Evolutionary conservation across 2,797 vertebrate species (phyloP), one percentile per base, ranked within the genome.

Genomic region (Salarias fasciatus): DNA sequence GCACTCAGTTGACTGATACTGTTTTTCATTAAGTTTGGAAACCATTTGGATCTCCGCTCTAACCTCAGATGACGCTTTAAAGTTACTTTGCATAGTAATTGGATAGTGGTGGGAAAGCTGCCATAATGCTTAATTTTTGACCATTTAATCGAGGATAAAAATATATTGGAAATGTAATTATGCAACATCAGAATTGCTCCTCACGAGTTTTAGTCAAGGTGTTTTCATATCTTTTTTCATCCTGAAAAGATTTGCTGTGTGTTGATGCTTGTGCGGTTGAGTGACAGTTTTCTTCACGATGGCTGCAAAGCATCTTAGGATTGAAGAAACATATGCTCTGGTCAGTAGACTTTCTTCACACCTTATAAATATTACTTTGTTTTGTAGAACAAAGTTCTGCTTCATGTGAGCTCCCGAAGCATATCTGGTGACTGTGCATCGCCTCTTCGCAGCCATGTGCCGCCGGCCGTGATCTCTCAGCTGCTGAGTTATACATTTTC

Each of bases 401-500:
- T 24, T 24, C 18, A 24, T 3, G 18, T 24, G 18, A 18, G 2
- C 18, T 24, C 18, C 18, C 3, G 18, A 3, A 3, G 3, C 18
- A 24, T 24, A 24, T 24, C 18, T 18, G 18, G 24, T 24, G n/a
- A n/a, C 30, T 55, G 40, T 44, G 10, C 31, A 11, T 70, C 61
- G 44, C 13, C 59, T 61, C 14, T 55, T 60, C 84, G n/a, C 51
- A 50, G 65, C 71, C 89, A 86, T 84, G 84, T 85, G 81, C 69
- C 79, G 28, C 14, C 44, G 57, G 51, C 55, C 37, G 51, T 88
- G 86, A 88, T 77, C 83, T 59, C 57, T 59, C 80, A 82, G 80
- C 69, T 93, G 91, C 92, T 92, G 90, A 92, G 87, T 82, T 57
- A 77, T 74, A 53, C 68, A 76, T 83, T 80, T 77, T 55, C 35